Evolutionary conservation across 2,113 vertebrate genomes (phyloP).

Genomic region (Chloroceryle aenea): DNA sequence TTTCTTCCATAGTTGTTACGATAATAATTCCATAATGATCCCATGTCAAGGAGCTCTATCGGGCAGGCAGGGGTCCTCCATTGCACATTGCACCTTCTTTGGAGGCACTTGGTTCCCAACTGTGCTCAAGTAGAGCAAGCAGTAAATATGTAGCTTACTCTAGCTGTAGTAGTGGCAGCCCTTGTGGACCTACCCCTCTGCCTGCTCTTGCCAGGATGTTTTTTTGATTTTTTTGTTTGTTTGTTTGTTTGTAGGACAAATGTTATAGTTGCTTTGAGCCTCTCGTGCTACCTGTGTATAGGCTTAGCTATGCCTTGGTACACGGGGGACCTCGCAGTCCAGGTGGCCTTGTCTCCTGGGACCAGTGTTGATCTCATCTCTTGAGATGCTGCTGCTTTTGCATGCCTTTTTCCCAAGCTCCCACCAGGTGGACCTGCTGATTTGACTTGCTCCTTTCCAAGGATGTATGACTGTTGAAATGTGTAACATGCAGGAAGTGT

Average conservation of each 20-base stretch:
- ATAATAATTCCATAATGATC: neutral
- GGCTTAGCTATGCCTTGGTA: neutral
- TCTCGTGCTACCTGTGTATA: neutral
- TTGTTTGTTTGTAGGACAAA: neutral
- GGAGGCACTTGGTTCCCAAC: neutral
- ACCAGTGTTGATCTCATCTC: neutral
- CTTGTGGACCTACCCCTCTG: neutral
- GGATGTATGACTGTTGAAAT: neutral
- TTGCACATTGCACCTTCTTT: neutral
- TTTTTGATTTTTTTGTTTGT: neutral
- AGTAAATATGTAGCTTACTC: neutral
- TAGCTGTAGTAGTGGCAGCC: neutral
- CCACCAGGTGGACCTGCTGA: neutral
- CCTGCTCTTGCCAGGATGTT: neutral
- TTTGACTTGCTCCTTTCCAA: neutral
- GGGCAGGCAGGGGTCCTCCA: neutral
- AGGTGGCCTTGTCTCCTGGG: neutral
- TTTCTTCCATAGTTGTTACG: neutral
- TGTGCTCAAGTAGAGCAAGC: neutral
- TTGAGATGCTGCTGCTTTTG: neutral
- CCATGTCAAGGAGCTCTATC: neutral
- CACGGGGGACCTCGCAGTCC: neutral
- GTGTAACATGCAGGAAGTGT: neutral
- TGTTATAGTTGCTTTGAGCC: neutral
- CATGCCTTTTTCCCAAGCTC: neutral